Evolutionary conservation across 2,888 invertebrate genomes (phyloP).

Genomic region (Chelonus formosanus): DNA sequence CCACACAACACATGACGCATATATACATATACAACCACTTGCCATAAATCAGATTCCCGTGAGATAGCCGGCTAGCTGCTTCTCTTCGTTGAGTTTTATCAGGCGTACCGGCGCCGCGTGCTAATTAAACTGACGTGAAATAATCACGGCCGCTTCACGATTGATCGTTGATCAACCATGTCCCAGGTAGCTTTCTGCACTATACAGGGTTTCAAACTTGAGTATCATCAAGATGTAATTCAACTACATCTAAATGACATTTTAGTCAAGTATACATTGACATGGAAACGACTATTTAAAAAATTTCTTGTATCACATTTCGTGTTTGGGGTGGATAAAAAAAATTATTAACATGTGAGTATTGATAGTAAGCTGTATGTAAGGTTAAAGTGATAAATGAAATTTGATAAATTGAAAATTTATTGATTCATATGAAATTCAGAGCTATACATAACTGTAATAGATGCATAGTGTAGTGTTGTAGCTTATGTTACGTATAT

Average conservation of each 20-base stretch:
- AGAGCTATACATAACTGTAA: neutral
- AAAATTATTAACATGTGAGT: no score
- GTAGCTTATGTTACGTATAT: slow-evolving; percentile 14
- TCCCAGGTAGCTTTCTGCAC: slow-evolving; percentile 38
- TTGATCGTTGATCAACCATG: slow-evolving; percentile 63
- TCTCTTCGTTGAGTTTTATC: slow-evolving; percentile 61
- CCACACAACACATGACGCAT: slow-evolving; percentile 3
- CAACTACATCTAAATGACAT: no score
- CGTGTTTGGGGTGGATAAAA: no score
- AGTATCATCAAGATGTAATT: no score
- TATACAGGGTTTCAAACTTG: neutral
- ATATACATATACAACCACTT: slow-evolving; percentile 46
- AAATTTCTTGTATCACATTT: no score
- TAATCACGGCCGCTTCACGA: slow-evolving; percentile 62
- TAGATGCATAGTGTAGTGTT: neutral
- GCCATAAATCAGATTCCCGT: slow-evolving; percentile 64
- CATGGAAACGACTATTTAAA: no score
- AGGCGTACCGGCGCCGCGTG: slow-evolving; percentile 61
- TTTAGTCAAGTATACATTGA: no score
- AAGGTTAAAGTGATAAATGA: no score
- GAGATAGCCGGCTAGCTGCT: slow-evolving; percentile 61
- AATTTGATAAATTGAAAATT: no score
- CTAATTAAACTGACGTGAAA: slow-evolving; percentile 65
- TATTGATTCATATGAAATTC: neutral
- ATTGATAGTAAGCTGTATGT: no score